Conservation (phyloP, 2,888 invertebrate species). For the Escarpia spicata region DNA sequence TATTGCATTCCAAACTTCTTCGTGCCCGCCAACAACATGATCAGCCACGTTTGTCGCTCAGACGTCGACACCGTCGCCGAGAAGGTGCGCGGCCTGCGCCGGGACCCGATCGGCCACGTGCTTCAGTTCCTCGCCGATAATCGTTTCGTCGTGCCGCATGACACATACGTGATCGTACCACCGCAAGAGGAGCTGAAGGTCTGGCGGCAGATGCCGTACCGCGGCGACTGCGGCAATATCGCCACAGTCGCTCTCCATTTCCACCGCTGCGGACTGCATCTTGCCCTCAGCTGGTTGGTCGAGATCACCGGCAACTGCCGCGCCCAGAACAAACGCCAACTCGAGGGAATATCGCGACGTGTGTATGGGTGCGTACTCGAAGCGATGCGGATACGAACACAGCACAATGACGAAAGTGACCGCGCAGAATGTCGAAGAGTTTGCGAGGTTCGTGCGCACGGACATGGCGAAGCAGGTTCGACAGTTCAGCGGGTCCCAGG, state of each 20-base stretch:
- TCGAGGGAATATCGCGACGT: neutral
- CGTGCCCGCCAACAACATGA: constrained; percentile 46
- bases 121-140: neutral
- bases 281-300: neutral
- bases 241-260: neutral
- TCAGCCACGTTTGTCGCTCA: constrained; percentile 39
- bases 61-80: neutral
- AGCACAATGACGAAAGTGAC: neutral
- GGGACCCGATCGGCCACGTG: neutral
- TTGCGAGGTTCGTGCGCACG: neutral
- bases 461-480: neutral
- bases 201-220: neutral
- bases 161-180: neutral
- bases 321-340: neutral
- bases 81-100: neutral
- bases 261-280: neutral
- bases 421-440: neutral
- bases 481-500: neutral
- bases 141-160: neutral
- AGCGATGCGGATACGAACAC: neutral
- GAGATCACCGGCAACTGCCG: neutral
- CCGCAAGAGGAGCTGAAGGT: neutral
- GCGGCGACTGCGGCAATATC: neutral
- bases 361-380: neutral
- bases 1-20: constrained; percentile 48